phyloP scores from a whole-genome alignment of 2,888 invertebrate genomes.

The Hydriomena furcata region DNA sequence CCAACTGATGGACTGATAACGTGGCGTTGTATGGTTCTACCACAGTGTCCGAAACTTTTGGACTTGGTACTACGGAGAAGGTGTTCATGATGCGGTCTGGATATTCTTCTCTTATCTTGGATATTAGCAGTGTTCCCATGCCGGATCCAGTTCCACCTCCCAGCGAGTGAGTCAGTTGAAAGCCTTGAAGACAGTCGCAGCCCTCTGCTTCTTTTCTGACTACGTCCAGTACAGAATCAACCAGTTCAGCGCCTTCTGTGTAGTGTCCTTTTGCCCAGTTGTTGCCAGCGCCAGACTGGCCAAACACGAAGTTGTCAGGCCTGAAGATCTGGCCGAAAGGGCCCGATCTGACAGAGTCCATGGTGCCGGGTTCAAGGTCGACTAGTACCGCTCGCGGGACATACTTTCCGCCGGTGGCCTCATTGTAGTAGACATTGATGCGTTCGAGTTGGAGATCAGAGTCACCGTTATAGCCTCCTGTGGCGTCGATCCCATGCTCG shows the following conservation, averaged over 20 bases:
- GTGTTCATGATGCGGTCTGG: conserved; percentile 89
- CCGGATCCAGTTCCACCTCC: conserved; percentile 91
- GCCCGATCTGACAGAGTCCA: conserved; percentile 88
- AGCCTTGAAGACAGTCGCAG: conserved; percentile 86
- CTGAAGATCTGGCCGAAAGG: conserved; percentile 88
- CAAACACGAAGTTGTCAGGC: conserved; percentile 89
- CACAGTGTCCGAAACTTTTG: conserved; percentile 90
- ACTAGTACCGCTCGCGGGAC: conserved; percentile 70
- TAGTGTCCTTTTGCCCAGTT: conserved; percentile 88
- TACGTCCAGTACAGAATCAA: conserved; percentile 84
- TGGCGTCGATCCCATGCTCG: conserved; percentile 69
- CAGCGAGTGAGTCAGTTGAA: conserved; percentile 87
- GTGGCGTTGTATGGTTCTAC: conserved; percentile 87
- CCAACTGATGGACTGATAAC: conserved; percentile 85
- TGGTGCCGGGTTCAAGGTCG: conserved; percentile 70
- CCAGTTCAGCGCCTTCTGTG: conserved; percentile 86
- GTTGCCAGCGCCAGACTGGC: conserved; percentile 83
- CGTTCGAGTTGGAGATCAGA: conserved; percentile 89
- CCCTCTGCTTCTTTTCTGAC: conserved; percentile 85
- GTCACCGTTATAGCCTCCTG: conserved; percentile 84
- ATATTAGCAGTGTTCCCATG: conserved; percentile 88
- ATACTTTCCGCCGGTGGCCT: conserved; percentile 82
- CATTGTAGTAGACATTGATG: conserved; percentile 90
- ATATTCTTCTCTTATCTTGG: conserved; percentile 89
- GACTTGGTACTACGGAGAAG: conserved; percentile 88